phyloP scores from a whole-genome alignment of 2,888 invertebrate genomes.

The Zygothrica quintamaculata region DNA sequence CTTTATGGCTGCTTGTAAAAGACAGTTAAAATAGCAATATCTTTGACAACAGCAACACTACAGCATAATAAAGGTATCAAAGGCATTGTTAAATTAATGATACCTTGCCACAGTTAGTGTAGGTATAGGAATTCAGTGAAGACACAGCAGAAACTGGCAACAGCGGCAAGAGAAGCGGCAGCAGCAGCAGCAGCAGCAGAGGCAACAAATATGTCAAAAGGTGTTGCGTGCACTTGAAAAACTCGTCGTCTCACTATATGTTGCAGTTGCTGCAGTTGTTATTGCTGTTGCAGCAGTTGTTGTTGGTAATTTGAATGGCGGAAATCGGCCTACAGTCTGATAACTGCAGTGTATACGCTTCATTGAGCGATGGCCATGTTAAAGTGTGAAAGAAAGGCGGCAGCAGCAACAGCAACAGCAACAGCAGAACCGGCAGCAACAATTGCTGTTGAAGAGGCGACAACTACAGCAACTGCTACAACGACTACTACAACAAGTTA shows the following conservation, averaged over 20 bases:
- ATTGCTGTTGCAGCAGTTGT: slow-evolving; percentile 19
- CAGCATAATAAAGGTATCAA: too few relatives aligned
- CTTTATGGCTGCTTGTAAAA: too few relatives aligned
- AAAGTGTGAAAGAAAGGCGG: slow-evolving; percentile 70
- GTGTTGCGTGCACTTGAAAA: slow-evolving; percentile 80
- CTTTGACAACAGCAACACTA: too few relatives aligned
- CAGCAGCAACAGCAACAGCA: slow-evolving; percentile 25
- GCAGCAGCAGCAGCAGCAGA: slow-evolving; percentile 12
- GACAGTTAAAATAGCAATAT: too few relatives aligned
- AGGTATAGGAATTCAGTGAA: slow-evolving; percentile 13
- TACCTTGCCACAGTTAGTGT: slow-evolving; percentile 16
- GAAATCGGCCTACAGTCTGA: slow-evolving; percentile 59
- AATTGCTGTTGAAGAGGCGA: slow-evolving; percentile 45
- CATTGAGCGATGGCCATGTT: slow-evolving; percentile 19
- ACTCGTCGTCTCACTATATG: slow-evolving; percentile 50
- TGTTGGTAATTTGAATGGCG: slow-evolving; percentile 74
- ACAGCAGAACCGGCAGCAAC: slow-evolving; percentile 20
- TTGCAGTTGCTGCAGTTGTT: slow-evolving; percentile 18
- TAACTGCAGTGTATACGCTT: slow-evolving; percentile 21
- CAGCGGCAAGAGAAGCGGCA: slow-evolving; percentile 22
- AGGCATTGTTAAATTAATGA: neutral
- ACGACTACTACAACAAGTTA: slow-evolving; percentile 51
- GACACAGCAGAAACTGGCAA: slow-evolving; percentile 18
- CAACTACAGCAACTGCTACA: slow-evolving; percentile 54
- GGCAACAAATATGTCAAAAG: slow-evolving; percentile 70